Conservation (phyloP, 1,140 invertebrate species). For the Solenopsis invicta region DNA sequence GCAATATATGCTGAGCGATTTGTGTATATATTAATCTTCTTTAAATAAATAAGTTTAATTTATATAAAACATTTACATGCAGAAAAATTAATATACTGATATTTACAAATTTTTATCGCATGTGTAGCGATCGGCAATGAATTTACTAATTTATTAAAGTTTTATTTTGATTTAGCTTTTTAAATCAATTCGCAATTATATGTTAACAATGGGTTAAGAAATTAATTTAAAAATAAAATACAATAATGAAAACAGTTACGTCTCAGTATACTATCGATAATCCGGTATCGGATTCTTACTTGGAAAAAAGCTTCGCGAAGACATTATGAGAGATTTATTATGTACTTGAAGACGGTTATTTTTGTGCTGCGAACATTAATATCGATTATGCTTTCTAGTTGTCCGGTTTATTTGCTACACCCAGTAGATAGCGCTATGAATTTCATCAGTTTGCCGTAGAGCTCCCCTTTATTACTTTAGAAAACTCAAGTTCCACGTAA, state of each 20-base stretch:
- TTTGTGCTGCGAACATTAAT: slow-evolving; percentile 20
- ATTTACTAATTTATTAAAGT: not conserved
- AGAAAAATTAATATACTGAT: slow-evolving; percentile 17
- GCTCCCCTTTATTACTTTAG: slow-evolving; percentile 68
- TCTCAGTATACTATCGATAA: slow-evolving; percentile 1
- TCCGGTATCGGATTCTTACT: not conserved
- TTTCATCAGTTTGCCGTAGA: slow-evolving; percentile 54
- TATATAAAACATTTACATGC: not conserved
- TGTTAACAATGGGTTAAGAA: not conserved
- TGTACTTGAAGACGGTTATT: not conserved
- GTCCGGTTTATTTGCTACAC: slow-evolving; percentile 31
- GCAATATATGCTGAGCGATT: not conserved
- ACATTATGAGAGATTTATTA: slow-evolving; percentile 4
- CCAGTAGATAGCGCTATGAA: slow-evolving; percentile 32
- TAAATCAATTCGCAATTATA: not conserved
- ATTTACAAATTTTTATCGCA: slow-evolving; percentile 14
- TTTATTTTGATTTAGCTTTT: not conserved
- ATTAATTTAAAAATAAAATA: not conserved
- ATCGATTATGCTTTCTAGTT: not conserved
- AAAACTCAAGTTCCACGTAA: slow-evolving; percentile 69
- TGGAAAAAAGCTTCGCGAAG: not conserved
- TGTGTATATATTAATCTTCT: not conserved
- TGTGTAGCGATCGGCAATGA: not conserved
- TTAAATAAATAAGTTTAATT: slow-evolving; percentile 28
- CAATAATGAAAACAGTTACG: not conserved